A percentile compares a stretch with the other conserved stretches of the same genome.
phyloP scores from a whole-genome alignment of 53 echinoderm and acorn worm species.

The Holothuria leucospilota region DNA sequence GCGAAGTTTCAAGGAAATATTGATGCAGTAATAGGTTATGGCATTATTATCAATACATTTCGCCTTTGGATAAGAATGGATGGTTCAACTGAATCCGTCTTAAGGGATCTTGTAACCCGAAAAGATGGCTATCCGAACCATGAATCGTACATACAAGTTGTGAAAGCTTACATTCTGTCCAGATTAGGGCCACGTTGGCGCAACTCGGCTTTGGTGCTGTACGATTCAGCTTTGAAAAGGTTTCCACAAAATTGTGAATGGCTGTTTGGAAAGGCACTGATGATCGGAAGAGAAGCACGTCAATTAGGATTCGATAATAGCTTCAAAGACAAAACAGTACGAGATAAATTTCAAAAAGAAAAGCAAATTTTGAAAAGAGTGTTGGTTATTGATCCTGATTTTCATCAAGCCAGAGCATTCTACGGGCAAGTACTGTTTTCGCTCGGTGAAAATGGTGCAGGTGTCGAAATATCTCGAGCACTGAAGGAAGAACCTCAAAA shows the following conservation, averaged over 20 bases:
- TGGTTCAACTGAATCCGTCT: background rate
- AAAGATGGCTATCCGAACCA: background rate
- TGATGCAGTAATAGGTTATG: conserved; percentile 2
- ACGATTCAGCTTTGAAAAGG: background rate
- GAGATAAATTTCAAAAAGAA: background rate
- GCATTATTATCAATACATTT: conserved; percentile 23
- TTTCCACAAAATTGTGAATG: conserved; percentile 1
- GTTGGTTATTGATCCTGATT: background rate
- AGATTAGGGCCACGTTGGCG: conserved; percentile 18
- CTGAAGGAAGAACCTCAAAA: background rate
- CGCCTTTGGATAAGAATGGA: background rate
- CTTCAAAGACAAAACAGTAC: background rate
- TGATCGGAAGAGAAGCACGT: conserved; percentile 31
- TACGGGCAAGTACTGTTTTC: conserved; percentile 9
- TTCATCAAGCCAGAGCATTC: conserved; percentile 34
- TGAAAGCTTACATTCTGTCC: conserved; percentile 25
- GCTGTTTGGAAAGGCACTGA: conserved; percentile 29
- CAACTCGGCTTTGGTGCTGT: background rate
- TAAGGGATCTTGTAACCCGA: background rate
- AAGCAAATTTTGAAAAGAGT: background rate
- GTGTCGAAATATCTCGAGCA: background rate
- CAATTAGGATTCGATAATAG: background rate
- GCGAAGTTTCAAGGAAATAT: background rate
- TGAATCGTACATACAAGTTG: background rate
- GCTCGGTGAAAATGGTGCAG: background rate